A percentile compares a stretch with the other conserved stretches of the same genome.
These are phyloP conservation scores for Cerceris ruficornis DNA, from an alignment of 2,888 invertebrate species.

Conservation along the genomic window DNA sequence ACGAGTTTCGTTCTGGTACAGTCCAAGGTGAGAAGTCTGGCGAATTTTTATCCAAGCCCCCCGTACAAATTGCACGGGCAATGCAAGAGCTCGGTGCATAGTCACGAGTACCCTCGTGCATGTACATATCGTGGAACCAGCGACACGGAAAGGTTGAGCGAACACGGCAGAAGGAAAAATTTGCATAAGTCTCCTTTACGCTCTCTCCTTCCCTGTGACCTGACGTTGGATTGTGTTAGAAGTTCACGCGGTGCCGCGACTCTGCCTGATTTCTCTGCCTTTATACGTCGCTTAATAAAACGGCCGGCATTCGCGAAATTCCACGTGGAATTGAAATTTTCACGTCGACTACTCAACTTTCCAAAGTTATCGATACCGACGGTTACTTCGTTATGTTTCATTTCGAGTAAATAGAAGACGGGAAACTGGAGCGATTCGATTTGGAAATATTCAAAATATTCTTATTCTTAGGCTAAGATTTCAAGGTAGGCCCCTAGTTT, in stretches of 20 bases:
- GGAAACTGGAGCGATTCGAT: too few relatives aligned
- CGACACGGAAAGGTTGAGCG: slow-evolving; percentile 59
- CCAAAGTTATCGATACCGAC: too few relatives aligned
- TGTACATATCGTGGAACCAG: not conserved
- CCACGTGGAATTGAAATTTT: not conserved
- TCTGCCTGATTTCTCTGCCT: slow-evolving; percentile 44
- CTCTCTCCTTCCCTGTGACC: slow-evolving; percentile 54
- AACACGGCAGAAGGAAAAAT: slow-evolving; percentile 49
- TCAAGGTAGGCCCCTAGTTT: too few relatives aligned
- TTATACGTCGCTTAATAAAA: slow-evolving; percentile 6
- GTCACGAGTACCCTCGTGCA: slow-evolving; percentile 38
- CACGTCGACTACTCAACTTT: too few relatives aligned
- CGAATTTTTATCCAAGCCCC: slow-evolving; percentile 2
- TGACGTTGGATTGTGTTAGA: slow-evolving; percentile 42
- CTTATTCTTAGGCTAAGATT: too few relatives aligned
- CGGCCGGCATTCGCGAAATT: not conserved
- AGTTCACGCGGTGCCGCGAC: slow-evolving; percentile 43
- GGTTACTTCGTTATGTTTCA: too few relatives aligned
- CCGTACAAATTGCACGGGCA: slow-evolving; percentile 27
- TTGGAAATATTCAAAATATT: too few relatives aligned
- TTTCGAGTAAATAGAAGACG: too few relatives aligned
- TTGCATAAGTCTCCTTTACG: slow-evolving; percentile 57
- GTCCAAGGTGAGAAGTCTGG: not conserved
- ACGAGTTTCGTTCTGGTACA: not conserved
- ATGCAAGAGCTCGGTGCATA: slow-evolving; percentile 17